phyloP scores from a whole-genome alignment of 2,797 vertebrate species.

The Euthynnus affinis region DNA sequence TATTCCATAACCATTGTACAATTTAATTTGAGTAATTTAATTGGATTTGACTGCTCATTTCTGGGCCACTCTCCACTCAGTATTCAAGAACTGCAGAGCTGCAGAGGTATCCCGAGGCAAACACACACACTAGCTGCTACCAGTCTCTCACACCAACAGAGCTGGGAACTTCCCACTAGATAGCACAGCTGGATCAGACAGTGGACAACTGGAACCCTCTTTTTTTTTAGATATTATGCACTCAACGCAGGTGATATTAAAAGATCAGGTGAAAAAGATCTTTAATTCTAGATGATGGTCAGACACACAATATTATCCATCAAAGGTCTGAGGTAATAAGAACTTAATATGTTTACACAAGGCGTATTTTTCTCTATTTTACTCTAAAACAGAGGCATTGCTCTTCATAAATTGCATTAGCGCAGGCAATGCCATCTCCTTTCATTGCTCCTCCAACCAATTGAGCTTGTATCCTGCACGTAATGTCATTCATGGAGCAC shows the following conservation, averaged over 20 bases:
- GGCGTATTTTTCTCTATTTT: conserved; percentile 55
- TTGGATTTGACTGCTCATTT: conserved; percentile 88
- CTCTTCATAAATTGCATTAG: conserved; percentile 59
- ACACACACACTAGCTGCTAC: conserved; percentile 65
- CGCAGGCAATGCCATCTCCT: conserved; percentile 21
- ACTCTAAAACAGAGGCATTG: conserved; percentile 44
- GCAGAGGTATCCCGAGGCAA: conserved; percentile 78
- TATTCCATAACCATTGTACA: conserved; percentile 87
- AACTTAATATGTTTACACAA: conserved; percentile 47
- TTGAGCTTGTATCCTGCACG: conserved; percentile 25
- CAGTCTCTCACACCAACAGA: conserved; percentile 66
- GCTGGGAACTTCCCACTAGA: conserved; percentile 56
- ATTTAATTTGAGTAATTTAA: conserved; percentile 87
- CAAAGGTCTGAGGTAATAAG: conserved; percentile 39
- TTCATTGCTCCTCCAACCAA: conserved; percentile 40
- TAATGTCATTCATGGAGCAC: conserved; percentile 54
- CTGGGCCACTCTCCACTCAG: conserved; percentile 84
- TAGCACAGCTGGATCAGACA: conserved; percentile 51
- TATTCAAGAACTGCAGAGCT: conserved; percentile 83
- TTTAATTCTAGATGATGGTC: conserved; percentile 27
- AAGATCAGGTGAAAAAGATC: conserved; percentile 11
- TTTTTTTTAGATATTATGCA: conserved; percentile 16
- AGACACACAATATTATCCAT: conserved; percentile 20
- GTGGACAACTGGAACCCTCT: conserved; percentile 21
- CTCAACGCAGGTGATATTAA: conserved; percentile 9